These are phyloP conservation scores for Anser brachyrhynchus DNA, from an alignment of 2,113 vertebrate genomes.

Conservation along the genomic window DNA sequence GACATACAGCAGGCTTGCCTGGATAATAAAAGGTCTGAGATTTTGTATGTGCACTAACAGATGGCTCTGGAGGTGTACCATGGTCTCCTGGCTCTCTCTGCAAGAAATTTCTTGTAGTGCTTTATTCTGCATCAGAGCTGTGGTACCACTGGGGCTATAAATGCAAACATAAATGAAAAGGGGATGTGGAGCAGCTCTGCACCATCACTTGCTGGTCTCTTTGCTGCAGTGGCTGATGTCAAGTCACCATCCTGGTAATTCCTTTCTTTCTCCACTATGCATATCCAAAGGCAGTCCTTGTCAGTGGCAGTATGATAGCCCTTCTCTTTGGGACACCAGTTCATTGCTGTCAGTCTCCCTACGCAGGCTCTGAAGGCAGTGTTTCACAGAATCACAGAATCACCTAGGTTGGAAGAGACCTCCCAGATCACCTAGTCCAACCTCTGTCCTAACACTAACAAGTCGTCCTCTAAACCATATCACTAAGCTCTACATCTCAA, in stretches of 20 bases:
- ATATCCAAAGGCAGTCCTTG: not conserved
- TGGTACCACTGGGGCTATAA: not conserved
- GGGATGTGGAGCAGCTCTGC: not conserved
- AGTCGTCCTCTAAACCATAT: too few relatives aligned
- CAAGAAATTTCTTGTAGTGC: not conserved
- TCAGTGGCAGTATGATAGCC: not conserved
- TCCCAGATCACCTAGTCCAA: too few relatives aligned
- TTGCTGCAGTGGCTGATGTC: not conserved
- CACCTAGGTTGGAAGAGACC: too few relatives aligned
- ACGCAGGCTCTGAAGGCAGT: not conserved
- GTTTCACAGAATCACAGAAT: not conserved
- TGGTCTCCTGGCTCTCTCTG: not conserved
- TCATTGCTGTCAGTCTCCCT: not conserved
- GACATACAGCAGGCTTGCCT: not conserved
- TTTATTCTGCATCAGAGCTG: not conserved
- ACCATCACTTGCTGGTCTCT: not conserved
- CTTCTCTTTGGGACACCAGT: not conserved
- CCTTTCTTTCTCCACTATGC: not conserved
- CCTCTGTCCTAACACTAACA: too few relatives aligned
- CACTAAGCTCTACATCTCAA: too few relatives aligned
- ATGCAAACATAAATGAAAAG: not conserved
- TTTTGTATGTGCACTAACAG: not conserved
- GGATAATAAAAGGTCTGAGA: not conserved
- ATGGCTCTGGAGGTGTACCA: not conserved
- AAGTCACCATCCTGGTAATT: not conserved